Conservation (phyloP, 2,113 vertebrate genomes). For the Pithys albifrons region DNA sequence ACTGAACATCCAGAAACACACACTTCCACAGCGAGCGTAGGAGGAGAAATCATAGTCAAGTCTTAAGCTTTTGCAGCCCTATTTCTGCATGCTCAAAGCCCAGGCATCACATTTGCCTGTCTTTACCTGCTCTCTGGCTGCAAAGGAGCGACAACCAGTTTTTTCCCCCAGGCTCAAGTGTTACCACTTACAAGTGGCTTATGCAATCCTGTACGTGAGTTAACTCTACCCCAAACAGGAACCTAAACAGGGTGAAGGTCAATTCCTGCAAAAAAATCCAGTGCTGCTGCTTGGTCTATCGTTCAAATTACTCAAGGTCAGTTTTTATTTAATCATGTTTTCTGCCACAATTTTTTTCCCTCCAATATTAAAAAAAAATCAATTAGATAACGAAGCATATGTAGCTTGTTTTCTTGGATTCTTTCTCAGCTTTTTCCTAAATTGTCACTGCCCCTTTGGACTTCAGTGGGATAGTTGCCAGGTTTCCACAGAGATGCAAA, state of each 20-base stretch:
- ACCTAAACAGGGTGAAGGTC: slow-evolving; percentile 7
- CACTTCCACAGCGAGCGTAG: rapidly evolving
- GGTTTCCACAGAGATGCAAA: slow-evolving; percentile 63
- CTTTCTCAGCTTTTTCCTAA: slow-evolving; percentile 36
- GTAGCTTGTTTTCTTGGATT: slow-evolving; percentile 23
- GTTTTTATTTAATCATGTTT: slow-evolving; percentile 13
- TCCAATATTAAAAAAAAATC: not conserved
- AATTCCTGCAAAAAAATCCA: slow-evolving; percentile 41
- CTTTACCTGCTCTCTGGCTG: rapidly evolving
- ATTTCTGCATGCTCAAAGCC: not conserved
- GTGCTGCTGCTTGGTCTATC: not conserved
- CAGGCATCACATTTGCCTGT: not conserved
- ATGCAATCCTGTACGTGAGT: not conserved
- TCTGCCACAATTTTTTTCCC: not conserved
- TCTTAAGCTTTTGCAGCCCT: not conserved
- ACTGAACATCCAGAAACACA: not conserved
- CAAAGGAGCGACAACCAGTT: not conserved
- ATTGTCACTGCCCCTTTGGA: slow-evolving; percentile 55
- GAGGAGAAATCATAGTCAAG: not conserved
- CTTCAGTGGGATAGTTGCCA: slow-evolving; percentile 16
- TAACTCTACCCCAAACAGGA: slow-evolving; percentile 3
- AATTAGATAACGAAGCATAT: not conserved
- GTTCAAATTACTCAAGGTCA: not conserved
- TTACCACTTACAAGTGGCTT: not conserved
- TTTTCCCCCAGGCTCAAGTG: not conserved